Conservation (phyloP, 2,113 vertebrate genomes). For the Harpagus bidentatus region DNA sequence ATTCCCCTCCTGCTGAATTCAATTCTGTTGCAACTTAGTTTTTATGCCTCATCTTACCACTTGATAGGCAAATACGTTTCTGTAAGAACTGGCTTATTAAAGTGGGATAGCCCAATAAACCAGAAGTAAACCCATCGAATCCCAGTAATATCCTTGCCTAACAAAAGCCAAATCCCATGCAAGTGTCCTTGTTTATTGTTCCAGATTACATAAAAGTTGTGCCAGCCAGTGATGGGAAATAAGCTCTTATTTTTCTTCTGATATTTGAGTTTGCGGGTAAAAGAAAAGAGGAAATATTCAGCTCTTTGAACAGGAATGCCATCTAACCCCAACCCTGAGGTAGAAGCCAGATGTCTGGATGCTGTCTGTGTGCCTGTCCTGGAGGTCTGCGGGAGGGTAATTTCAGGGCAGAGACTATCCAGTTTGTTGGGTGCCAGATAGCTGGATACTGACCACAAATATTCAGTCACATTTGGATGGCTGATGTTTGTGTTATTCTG, state of each 20-base stretch:
- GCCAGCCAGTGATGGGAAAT: conserved; percentile 45
- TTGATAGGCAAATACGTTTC: conserved; percentile 50
- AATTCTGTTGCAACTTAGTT: conserved; percentile 32
- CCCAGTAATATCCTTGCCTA: conserved; percentile 37
- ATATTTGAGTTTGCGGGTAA: neutral
- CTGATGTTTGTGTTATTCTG: neutral
- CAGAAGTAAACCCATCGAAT: conserved; percentile 38
- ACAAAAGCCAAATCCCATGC: conserved; percentile 45
- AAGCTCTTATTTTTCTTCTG: conserved; percentile 24
- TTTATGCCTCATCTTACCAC: conserved; percentile 29
- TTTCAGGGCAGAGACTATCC: neutral
- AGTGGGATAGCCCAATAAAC: conserved; percentile 38
- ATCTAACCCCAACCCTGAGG: neutral
- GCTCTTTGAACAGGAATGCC: neutral
- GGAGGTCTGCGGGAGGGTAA: neutral
- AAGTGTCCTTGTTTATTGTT: conserved; percentile 50
- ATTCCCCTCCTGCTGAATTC: neutral
- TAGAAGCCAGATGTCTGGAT: neutral
- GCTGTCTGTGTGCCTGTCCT: neutral
- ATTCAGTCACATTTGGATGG: neutral
- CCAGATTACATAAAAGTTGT: conserved; percentile 23
- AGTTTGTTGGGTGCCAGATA: neutral
- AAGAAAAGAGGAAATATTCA: conserved; percentile 1
- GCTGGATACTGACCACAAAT: neutral
- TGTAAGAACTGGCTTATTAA: conserved; percentile 47